Conservation (phyloP, 2,113 vertebrate species). For the Phaethon lepturus region DNA sequence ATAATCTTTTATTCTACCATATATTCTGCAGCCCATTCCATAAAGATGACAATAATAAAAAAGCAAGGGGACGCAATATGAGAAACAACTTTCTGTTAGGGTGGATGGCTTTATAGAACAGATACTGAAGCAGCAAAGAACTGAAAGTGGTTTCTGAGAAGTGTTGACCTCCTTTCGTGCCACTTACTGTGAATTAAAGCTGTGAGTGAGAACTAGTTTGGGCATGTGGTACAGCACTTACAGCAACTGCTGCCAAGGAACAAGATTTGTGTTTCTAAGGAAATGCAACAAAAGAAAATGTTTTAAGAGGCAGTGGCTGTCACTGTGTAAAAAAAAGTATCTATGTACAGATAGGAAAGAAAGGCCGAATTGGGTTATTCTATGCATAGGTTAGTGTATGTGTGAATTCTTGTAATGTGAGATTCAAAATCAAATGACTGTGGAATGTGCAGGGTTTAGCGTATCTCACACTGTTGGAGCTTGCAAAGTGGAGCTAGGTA, state of each 20-base stretch:
- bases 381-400: slow-evolving; percentile 52
- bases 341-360: slow-evolving; percentile 50
- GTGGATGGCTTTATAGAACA: slow-evolving; percentile 70
- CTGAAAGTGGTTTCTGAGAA: slow-evolving; percentile 78
- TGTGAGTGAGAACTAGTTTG: slow-evolving; percentile 83
- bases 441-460: slow-evolving; percentile 61
- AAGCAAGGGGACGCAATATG: slow-evolving; percentile 33
- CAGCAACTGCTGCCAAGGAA: slow-evolving; percentile 79
- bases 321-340: slow-evolving; percentile 65
- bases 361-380: slow-evolving; percentile 70
- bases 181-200: slow-evolving; percentile 87
- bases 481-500: slow-evolving; percentile 53
- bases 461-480: slow-evolving; percentile 46
- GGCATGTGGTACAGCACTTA: slow-evolving; percentile 81
- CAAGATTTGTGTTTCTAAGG: slow-evolving; percentile 87
- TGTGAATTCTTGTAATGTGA: slow-evolving; percentile 63
- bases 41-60: slow-evolving; percentile 59
- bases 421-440: slow-evolving; percentile 68
- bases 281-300: slow-evolving; percentile 83
- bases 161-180: slow-evolving; percentile 83
- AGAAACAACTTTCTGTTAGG: slow-evolving; percentile 59
- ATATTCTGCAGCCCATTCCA: slow-evolving; percentile 38
- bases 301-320: slow-evolving; percentile 76
- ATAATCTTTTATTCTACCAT: not conserved
- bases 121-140: slow-evolving; percentile 73